phyloP scores from a whole-genome alignment of 2,888 invertebrate species.

The Parnassius glacialis region DNA sequence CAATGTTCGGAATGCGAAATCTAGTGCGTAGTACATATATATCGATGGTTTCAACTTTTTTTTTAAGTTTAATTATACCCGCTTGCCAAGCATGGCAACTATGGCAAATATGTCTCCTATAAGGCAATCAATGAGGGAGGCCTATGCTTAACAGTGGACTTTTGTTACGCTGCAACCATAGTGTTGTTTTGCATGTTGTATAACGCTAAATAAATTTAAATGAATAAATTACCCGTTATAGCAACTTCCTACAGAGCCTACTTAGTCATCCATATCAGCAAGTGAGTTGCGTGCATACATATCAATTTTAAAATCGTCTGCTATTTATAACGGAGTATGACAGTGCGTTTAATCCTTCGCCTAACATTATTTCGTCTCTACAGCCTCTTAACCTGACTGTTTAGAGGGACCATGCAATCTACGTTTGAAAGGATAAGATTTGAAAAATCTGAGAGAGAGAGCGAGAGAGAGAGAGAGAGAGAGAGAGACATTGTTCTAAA shows the following conservation, averaged over 20 bases:
- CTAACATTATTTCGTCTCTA: slow-evolving; percentile 7
- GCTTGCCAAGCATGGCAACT: too few species aligned
- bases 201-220: neutral
- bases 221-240: neutral
- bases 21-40: too few species aligned
- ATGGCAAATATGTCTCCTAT: too few species aligned
- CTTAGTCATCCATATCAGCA: neutral
- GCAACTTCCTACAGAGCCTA: neutral
- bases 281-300: neutral
- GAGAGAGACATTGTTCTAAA: too few species aligned
- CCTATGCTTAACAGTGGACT: too few species aligned
- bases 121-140: too few species aligned
- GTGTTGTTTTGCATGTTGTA: too few species aligned
- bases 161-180: too few species aligned
- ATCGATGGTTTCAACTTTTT: too few species aligned
- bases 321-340: slow-evolving; percentile 9
- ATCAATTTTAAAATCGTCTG: slow-evolving; percentile 1
- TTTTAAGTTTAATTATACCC: too few species aligned
- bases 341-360: neutral
- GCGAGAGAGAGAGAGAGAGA: too few species aligned
- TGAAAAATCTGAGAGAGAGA: neutral
- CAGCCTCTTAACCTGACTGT: slow-evolving; percentile 2
- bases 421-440: neutral
- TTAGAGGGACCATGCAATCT: neutral
- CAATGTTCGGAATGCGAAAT: too few species aligned